phyloP scores from a whole-genome alignment of 2,888 invertebrate genomes.

The Nesidiocoris tenuis region DNA sequence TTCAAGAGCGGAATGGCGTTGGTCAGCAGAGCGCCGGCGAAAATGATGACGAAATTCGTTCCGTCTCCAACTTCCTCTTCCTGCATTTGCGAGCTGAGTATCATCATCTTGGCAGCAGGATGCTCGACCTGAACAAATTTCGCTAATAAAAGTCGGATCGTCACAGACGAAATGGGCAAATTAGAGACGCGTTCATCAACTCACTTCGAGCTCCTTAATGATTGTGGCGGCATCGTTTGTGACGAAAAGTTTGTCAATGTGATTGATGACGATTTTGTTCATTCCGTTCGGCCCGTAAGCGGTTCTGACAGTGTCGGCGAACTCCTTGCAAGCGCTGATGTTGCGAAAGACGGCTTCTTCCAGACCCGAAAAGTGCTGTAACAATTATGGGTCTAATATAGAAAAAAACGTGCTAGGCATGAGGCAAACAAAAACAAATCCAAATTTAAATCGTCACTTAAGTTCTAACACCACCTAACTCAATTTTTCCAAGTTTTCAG shows the following conservation, averaged over 20 bases:
- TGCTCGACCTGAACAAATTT: conserved; percentile 74
- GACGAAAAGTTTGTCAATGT: conserved; percentile 96
- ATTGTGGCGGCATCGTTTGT: conserved; percentile 99
- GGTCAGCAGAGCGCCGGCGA: conserved; percentile 90
- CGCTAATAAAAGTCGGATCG: neutral
- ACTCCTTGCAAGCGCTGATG: conserved; percentile 93
- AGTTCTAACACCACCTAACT: too few relatives aligned
- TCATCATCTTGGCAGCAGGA: conserved; percentile 95
- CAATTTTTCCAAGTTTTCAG: too few relatives aligned
- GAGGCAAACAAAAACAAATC: too few relatives aligned
- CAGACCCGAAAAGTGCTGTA: conserved; percentile 77
- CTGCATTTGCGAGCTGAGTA: conserved; percentile 96
- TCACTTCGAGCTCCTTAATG: conserved; percentile 82
- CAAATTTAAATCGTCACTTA: too few relatives aligned
- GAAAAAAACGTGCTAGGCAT: neutral
- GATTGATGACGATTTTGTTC: conserved; percentile 99
- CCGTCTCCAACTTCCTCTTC: conserved; percentile 98
- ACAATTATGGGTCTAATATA: too few relatives aligned
- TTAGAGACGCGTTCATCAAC: conserved; percentile 40
- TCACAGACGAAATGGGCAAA: too few relatives aligned
- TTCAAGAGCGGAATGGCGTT: conserved; percentile 88
- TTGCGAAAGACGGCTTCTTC: conserved; percentile 97
- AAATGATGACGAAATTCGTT: conserved; percentile 95
- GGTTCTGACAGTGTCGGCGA: conserved; percentile 87
- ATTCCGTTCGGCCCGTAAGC: conserved; percentile 98